Evolutionary conservation across 2,113 vertebrate genomes (phyloP), one percentile per base, ranked within the genome.

Genomic region (Tonatia bakeri): DNA sequence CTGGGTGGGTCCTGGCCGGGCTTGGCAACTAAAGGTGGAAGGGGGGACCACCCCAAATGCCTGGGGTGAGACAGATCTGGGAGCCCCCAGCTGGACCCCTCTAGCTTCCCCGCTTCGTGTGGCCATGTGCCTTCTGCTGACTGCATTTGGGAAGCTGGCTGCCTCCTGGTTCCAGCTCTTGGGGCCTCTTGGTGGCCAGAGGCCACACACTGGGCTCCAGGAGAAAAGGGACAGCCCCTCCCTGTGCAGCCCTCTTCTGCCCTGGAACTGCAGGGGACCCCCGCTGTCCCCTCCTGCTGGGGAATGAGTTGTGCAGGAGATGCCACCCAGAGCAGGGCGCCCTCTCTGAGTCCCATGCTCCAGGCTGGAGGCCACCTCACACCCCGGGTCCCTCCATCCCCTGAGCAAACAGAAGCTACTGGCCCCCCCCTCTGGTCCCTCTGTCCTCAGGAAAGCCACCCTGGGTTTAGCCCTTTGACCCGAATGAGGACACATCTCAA

Each of bases 41-140:
- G 14, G 40, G 16, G 15, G 38, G 4, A 0, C 4, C 6, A 11
- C 17, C 20, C 26, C 38, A n/a, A 20, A 15, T n/a, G 67, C 38
- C 33, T 38, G 14, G 10, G 33, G n/a, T 0, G 5, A 31, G 47
- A 45, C 22, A 19, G 15, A 36, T 17, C 43, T 54, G 64, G 72
- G 36, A 26, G 19, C 36, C 31, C 31, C 28, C 0, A 72, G 43
- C 64, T 22, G 43, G 22, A 2, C 24, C 72, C 31, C 45, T 3
- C 31, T 16, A 8, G 13, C 45, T 47, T 7, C 14, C 19, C 5
- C 22, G 1, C 36, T 33, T 5, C 4, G 5, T 22, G 45, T 5
- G 67, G 31, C 15, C 0, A 10, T 1, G 0, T 6, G 65, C 31
- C 15, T 52, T 5, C n/a, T 0, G 36, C 14, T 75, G 82, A 0